Evolutionary conservation across 2,888 invertebrate genomes (phyloP), one percentile per base, ranked within the genome.

Genomic region (Neelides folsomi): DNA sequence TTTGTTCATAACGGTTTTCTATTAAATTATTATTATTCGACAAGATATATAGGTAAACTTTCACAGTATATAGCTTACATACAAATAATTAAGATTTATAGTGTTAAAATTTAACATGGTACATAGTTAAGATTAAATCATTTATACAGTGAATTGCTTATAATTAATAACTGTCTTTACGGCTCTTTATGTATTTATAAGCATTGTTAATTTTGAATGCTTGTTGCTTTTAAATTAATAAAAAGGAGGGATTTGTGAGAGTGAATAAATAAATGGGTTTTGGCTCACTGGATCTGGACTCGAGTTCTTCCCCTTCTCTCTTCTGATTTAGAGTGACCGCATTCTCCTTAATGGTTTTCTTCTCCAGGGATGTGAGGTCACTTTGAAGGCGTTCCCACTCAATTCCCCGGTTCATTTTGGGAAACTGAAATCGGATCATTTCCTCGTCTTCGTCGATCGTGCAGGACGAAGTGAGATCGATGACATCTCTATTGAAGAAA

Each of bases 381-480:
- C 55, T 53, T 19, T 59, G 53, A 10, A 63, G 40, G 13, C 45
- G 40, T 6, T 54, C 43, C 63, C 63, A 63, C 19, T 49, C 49
- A 9, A 47, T 20, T 6, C 18, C 37, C 3, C 40, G 37, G 64
- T 66, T 67, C 34, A 66, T 67, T 71, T 88, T 88, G 39, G 71
- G 69, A 51, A 87, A 72, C 67, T 81, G 79, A 66, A 86, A 77
- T 13, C 79, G 68, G 16, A 83, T 78, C 18, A 49, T 36, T 20
- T 53, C 52, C 47, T 77, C 71, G 27, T 76, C 75, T 44, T 79
- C 75, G 40, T 78, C 75, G 34, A 84, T 69, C 2, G 77, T 76
- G 63, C 83, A 83, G 60, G 74, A 76, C 66, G 84, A 83, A 60
- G 73, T 72, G 15, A 73, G 71, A 49, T 77, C 78, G 63, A 80